Conservation (phyloP, 1,140 invertebrate species). For the Philotrypesis tridentata region DNA sequence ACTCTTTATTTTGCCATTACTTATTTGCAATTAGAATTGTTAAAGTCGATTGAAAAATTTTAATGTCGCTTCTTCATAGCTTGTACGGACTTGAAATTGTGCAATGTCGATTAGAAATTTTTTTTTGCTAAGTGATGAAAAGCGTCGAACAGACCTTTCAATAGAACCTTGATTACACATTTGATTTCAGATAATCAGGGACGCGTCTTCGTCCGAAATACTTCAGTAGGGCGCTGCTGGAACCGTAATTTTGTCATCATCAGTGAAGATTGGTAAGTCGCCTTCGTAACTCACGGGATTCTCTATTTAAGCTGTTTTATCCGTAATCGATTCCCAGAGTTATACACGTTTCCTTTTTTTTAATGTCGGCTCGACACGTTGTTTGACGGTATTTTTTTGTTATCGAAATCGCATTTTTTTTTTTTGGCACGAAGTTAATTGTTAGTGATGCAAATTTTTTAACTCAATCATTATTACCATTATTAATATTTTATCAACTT, state of each 20-base stretch:
- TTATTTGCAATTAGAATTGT: neutral
- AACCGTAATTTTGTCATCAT: constrained; percentile 37
- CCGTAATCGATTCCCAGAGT: constrained; percentile 23
- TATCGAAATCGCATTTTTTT: constrained; percentile 53
- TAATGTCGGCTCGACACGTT: constrained; percentile 23
- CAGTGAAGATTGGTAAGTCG: constrained; percentile 65
- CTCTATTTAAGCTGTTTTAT: constrained; percentile 49
- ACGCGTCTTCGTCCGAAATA: constrained; percentile 12
- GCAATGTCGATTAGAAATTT: neutral
- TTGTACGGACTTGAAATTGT: neutral
- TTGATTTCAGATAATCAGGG: constrained; percentile 56
- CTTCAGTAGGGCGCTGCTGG: constrained; percentile 23
- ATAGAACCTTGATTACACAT: constrained; percentile 23
- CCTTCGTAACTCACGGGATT: constrained; percentile 60
- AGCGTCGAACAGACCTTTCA: neutral
- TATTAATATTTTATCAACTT: constrained; percentile 36
- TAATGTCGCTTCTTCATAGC: neutral
- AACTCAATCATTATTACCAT: neutral
- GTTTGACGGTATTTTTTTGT: constrained; percentile 39
- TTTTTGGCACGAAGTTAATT: constrained; percentile 26
- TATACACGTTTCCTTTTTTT: constrained; percentile 1
- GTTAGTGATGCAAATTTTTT: neutral
- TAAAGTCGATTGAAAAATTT: neutral
- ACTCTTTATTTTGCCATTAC: neutral
- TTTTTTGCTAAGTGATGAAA: neutral